phyloP scores from a whole-genome alignment of 2,888 invertebrate genomes.

The Ecliptopera silaceata region DNA sequence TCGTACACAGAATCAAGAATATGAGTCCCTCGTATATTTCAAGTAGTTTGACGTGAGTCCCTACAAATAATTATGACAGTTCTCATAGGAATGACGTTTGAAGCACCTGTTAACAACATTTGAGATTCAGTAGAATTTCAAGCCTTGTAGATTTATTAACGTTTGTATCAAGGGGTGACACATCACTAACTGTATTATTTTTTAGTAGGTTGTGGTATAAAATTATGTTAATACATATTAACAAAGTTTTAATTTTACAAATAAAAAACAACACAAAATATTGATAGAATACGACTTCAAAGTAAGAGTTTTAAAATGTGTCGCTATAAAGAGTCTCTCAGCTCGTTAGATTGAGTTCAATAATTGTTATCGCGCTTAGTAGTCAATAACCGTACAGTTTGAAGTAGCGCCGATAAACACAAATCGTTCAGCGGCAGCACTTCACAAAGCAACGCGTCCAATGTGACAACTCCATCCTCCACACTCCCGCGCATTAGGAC shows the following conservation, averaged over 20 bases:
- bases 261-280: too few relatives aligned
- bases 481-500: constrained; percentile 61
- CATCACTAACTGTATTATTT: background rate
- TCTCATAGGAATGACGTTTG: constrained; percentile 61
- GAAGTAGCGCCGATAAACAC: constrained; percentile 63
- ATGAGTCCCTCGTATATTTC: constrained; percentile 22
- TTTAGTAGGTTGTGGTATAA: too few relatives aligned
- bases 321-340: constrained; percentile 23
- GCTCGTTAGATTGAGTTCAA: constrained; percentile 40
- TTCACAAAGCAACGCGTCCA: constrained; percentile 37
- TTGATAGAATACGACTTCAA: constrained; percentile 5
- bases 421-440: constrained; percentile 66
- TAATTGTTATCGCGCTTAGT: constrained; percentile 60
- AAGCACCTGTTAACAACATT: constrained; percentile 52
- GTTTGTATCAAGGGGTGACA: constrained; percentile 20
- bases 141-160: constrained; percentile 13
- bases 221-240: too few relatives aligned
- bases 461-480: constrained; percentile 57
- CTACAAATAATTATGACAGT: constrained; percentile 74
- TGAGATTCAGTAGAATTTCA: constrained; percentile 30
- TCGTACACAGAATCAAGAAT: constrained; percentile 24
- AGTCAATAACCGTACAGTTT: constrained; percentile 60
- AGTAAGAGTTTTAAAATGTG: constrained; percentile 17
- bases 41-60: constrained; percentile 43
- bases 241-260: too few relatives aligned